Percentiles rank a stretch among this genome's conserved stretches.
phyloP scores from a whole-genome alignment of 2,888 invertebrate species.

The Pristionchus fissidentatus region DNA sequence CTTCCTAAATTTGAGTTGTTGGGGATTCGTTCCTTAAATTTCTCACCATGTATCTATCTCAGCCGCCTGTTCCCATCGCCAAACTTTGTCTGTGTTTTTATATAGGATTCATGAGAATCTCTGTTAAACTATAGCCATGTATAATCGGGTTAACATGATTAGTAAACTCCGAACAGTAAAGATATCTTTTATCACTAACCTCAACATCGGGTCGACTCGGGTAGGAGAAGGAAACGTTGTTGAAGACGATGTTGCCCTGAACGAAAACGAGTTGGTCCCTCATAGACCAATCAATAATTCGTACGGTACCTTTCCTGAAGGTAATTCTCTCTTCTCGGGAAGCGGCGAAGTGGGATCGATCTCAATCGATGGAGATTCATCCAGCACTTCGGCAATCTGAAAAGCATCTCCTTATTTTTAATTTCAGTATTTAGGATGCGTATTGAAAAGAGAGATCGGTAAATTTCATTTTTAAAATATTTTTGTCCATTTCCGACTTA shows the following conservation, averaged over 20 bases:
- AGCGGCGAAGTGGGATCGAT: background rate
- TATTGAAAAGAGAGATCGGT: background rate
- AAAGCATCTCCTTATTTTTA: background rate
- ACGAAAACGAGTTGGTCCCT: background rate
- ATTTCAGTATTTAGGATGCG: background rate
- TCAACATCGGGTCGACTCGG: conserved; percentile 83
- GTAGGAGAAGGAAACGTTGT: conserved; percentile 86
- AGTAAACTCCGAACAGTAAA: too few species aligned
- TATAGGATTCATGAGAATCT: background rate
- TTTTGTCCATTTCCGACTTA: background rate
- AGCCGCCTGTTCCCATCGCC: too few species aligned
- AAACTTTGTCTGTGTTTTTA: too few species aligned
- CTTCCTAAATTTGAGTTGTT: too few species aligned
- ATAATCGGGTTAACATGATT: background rate
- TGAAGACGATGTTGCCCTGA: conserved; percentile 80
- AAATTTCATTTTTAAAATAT: background rate
- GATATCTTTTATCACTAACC: conserved; percentile 53
- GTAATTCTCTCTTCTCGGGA: conserved; percentile 36
- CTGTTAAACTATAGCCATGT: background rate
- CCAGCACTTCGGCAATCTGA: conserved; percentile 22
- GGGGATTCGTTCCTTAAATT: too few species aligned
- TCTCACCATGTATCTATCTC: too few species aligned
- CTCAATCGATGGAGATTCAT: conserved; percentile 44
- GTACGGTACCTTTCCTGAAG: conserved; percentile 50
- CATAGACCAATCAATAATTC: background rate